phyloP scores from a whole-genome alignment of 2,888 invertebrate genomes.

The Acanthococcus lagerstroemiae region DNA sequence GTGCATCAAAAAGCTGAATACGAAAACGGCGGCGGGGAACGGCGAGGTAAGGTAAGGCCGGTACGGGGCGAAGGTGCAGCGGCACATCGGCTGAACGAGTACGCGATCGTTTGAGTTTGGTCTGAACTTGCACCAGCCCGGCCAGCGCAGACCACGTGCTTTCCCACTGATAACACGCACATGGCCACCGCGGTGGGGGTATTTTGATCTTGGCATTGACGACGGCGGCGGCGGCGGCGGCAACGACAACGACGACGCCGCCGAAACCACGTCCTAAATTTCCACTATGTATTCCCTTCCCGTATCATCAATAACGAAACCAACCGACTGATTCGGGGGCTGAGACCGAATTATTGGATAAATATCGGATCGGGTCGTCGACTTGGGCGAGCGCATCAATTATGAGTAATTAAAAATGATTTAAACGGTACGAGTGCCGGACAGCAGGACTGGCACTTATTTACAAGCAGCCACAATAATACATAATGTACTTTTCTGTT shows the following conservation, averaged over 20 bases:
- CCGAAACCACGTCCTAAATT: not conserved
- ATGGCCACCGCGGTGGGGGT: not conserved
- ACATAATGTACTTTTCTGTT: no score
- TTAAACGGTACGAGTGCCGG: no score
- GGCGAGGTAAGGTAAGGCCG: no score
- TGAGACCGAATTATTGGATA: no score
- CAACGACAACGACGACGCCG: not conserved
- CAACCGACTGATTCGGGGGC: no score
- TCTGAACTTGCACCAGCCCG: not conserved
- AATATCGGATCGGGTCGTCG: no score
- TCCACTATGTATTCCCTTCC: not conserved
- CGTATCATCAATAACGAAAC: not conserved
- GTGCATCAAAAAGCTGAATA: not conserved
- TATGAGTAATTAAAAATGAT: no score
- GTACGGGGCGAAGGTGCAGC: no score
- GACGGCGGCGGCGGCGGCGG: not conserved
- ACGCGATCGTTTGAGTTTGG: not conserved
- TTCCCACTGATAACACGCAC: not conserved
- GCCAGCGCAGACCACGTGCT: not conserved
- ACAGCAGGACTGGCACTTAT: no score
- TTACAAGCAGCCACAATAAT: no score
- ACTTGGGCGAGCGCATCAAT: no score
- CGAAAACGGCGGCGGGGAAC: not conserved
- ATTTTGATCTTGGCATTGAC: slow-evolving; percentile 11
- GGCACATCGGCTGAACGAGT: no score